Evolutionary conservation across 2,113 vertebrate genomes (phyloP).

Genomic region (Vicugna pacos): DNA sequence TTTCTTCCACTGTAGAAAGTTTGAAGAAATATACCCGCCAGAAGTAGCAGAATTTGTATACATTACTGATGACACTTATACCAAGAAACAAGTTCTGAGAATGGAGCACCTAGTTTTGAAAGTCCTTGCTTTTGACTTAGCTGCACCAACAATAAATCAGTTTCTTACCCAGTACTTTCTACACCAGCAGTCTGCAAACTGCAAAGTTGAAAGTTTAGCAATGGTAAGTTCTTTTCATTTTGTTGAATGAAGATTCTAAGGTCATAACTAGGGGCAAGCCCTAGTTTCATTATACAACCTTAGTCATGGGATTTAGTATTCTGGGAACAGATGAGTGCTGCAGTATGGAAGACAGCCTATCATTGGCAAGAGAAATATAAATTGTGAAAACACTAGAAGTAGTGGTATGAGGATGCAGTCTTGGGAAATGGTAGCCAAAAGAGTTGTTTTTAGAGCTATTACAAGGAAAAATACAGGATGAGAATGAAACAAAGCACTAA

Average conservation of each 20-base stretch:
- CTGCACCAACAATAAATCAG: conserved; percentile 96
- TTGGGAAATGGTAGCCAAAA: neutral
- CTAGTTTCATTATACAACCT: neutral
- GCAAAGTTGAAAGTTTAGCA: conserved; percentile 93
- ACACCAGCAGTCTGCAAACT: conserved; percentile 86
- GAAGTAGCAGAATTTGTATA: conserved; percentile 99
- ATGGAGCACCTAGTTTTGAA: conserved; percentile 99
- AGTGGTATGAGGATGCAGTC: neutral
- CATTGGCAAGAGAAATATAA: neutral
- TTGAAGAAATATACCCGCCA: conserved; percentile 99
- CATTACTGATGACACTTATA: conserved; percentile 99
- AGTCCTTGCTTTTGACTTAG: conserved; percentile 98
- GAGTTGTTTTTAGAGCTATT: neutral
- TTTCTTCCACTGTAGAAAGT: conserved; percentile 91
- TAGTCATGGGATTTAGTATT: conserved; percentile 29
- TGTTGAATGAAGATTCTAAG: neutral
- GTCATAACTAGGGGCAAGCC: neutral
- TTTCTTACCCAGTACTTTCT: conserved; percentile 97
- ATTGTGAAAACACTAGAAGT: neutral
- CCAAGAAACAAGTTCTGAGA: conserved; percentile 97
- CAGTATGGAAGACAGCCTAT: neutral
- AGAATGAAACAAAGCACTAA: neutral
- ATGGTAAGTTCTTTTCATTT: conserved; percentile 90
- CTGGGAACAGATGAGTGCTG: neutral
- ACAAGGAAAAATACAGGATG: neutral